Percentiles rank a stretch among this genome's conserved stretches.
These are phyloP conservation scores for Eledona agricola DNA, from an alignment of 2,888 invertebrate genomes.

Conservation along the genomic window DNA sequence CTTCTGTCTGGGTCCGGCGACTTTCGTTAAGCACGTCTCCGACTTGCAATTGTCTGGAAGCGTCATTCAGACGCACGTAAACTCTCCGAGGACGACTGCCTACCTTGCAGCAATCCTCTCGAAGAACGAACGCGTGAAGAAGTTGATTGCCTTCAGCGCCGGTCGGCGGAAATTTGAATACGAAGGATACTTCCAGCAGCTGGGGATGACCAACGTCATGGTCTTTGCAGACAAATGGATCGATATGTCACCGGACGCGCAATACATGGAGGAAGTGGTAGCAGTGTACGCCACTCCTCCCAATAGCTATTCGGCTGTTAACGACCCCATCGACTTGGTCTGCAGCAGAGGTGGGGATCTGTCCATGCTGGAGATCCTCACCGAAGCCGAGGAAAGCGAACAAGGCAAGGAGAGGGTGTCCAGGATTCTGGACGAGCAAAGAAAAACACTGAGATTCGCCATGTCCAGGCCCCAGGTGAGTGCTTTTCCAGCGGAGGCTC, in stretches of 20 bases:
- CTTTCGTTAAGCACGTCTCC: conserved; percentile 74
- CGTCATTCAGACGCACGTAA: conserved; percentile 81
- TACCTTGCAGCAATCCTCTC: conserved; percentile 76
- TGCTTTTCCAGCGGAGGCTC: no score
- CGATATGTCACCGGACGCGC: conserved; percentile 64
- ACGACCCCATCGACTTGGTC: conserved; percentile 82
- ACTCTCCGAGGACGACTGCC: conserved; percentile 81
- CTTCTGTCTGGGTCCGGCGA: conserved; percentile 82
- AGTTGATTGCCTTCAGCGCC: conserved; percentile 70
- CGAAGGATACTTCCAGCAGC: conserved; percentile 71
- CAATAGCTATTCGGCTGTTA: conserved; percentile 81
- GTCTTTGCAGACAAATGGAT: conserved; percentile 65
- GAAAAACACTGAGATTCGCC: conserved; percentile 75
- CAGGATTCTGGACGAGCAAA: conserved; percentile 78
- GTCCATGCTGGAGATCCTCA: conserved; percentile 76
- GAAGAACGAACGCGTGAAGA: conserved; percentile 68
- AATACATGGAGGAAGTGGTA: conserved; percentile 69
- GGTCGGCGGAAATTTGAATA: conserved; percentile 71
- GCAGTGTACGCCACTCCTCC: conserved; percentile 79
- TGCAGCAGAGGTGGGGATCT: conserved; percentile 82
- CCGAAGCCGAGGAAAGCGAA: conserved; percentile 73
- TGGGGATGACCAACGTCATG: conserved; percentile 72
- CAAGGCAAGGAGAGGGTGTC: conserved; percentile 70
- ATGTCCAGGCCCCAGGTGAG: conserved; percentile 80
- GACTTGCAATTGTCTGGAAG: conserved; percentile 74